Evolutionary conservation across 2,797 vertebrate species (phyloP), one percentile per base, ranked within the genome.

Genomic region (Gobio occitaniae): DNA sequence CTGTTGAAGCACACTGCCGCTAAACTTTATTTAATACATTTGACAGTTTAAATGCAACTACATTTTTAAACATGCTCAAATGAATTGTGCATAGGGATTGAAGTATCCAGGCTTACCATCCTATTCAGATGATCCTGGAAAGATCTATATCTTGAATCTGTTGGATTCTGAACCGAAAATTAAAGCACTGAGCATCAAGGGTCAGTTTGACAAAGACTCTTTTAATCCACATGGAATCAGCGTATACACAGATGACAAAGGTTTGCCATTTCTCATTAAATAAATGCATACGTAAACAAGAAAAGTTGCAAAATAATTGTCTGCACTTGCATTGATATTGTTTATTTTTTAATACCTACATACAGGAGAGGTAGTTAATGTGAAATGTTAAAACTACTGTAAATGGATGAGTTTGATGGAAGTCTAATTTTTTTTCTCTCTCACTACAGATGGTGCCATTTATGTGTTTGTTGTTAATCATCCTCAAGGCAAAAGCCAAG

Each of bases 391-490:
- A 81, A 54, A 41, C 21, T 29, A 6, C 6, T 16, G 12, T 70
- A 29, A 16, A 16, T 5, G 2, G n/a, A 29, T 2, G 13, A 81
- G 9, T 52, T 10, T 68, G n/a, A 47, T 52, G 2, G 3, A 44
- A 54, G 13, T 25, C 3, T 78, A 15, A 66, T 11, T 2, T 16
- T 70, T 12, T 29, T 83, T 65, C 25, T 83, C 9, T 71, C 84
- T 12, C 84, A 80, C 89, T 79, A 50, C 78, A 99, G 98, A 97
- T 44, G 90, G 93, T 65, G 88, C 93, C 0, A 89, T 97, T 41
- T 97, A 98, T 90, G 94, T 99, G 59, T 98, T 97, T 84, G 96
- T 97, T 84, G 96, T 98, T 82, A 99, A 94, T 94, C 97, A 99
- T 89, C 97, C 97, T 85, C 65, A 96, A 44, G 86, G 89, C 76